Percentiles rank a stretch among this genome's conserved stretches.
phyloP scores from a whole-genome alignment of 1,140 invertebrate genomes.

The Drosophila orosa region DNA sequence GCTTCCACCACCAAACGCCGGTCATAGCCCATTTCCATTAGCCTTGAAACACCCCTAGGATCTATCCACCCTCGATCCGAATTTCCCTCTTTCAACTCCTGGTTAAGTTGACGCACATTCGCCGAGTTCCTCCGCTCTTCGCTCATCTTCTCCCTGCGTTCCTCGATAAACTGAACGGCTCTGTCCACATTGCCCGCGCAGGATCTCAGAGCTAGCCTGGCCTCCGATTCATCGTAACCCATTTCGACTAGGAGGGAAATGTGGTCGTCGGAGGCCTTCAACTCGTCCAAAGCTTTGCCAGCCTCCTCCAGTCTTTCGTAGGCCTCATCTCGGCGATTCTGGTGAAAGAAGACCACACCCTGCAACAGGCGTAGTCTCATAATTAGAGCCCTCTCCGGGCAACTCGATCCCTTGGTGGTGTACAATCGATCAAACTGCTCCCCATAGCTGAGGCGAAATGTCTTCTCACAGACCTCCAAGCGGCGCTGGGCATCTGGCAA shows the following conservation, averaged over 20 bases:
- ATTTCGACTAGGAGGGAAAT: slow-evolving; percentile 86
- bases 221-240: slow-evolving; percentile 87
- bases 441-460: slow-evolving; percentile 89
- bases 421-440: slow-evolving; percentile 88
- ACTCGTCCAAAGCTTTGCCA: slow-evolving; percentile 86
- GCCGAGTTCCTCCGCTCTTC: slow-evolving; percentile 85
- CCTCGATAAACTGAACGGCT: slow-evolving; percentile 88
- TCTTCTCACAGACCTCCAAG: slow-evolving; percentile 88
- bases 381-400: slow-evolving; percentile 89
- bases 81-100: slow-evolving; percentile 69
- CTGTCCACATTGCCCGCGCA: slow-evolving; percentile 86
- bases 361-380: slow-evolving; percentile 91
- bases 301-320: slow-evolving; percentile 86
- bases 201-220: slow-evolving; percentile 88
- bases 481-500: slow-evolving; percentile 89
- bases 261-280: slow-evolving; percentile 87
- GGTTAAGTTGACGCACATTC: slow-evolving; percentile 84
- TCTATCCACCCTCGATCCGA: slow-evolving; percentile 63
- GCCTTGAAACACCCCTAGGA: slow-evolving; percentile 84
- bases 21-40: slow-evolving; percentile 89
- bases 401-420: slow-evolving; percentile 87
- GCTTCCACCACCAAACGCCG: slow-evolving; percentile 86
- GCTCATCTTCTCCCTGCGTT: slow-evolving; percentile 85
- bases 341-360: slow-evolving; percentile 90
- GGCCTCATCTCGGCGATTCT: slow-evolving; percentile 87